Conservation (phyloP, 2,888 invertebrate species). For the Drosophila eohydei region DNA sequence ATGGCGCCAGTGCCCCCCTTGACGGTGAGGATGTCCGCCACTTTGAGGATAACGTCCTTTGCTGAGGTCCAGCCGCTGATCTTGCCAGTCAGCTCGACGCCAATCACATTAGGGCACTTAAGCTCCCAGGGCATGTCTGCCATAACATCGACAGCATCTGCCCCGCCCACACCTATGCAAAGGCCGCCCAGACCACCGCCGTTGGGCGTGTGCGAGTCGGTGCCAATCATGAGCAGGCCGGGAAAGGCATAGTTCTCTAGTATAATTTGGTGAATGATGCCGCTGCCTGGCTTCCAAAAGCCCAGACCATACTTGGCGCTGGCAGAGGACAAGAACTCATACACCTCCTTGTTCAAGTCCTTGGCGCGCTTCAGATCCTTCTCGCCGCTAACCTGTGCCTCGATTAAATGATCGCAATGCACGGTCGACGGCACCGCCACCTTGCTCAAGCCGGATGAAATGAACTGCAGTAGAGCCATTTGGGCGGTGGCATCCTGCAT, state of each 20-base stretch:
- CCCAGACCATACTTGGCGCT: constrained; percentile 99
- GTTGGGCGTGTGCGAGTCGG: constrained; percentile 99
- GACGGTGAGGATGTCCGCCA: constrained; percentile 98
- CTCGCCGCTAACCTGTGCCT: constrained; percentile 95
- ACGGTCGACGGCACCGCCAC: constrained; percentile 99
- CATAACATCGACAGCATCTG: constrained; percentile 99
- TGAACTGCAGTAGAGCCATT: constrained; percentile 99
- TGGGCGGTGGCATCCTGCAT: constrained; percentile 99
- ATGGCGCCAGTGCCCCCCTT: constrained; percentile 99
- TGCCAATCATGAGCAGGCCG: constrained; percentile 98
- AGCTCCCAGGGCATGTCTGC: constrained; percentile 99
- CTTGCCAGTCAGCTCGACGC: constrained; percentile 97
- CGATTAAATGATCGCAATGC: constrained; percentile 99
- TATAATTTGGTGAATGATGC: constrained; percentile 99
- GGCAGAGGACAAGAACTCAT: constrained; percentile 95
- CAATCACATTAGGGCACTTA: constrained; percentile 99
- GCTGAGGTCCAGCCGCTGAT: constrained; percentile 99
- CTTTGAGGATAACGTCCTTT: constrained; percentile 98
- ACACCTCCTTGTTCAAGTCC: constrained; percentile 95
- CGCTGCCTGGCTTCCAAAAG: constrained; percentile 99
- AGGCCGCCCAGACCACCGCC: constrained; percentile 99
- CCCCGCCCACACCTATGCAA: constrained; percentile 99
- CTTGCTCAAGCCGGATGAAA: constrained; percentile 96
- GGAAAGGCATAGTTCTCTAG: constrained; percentile 99
- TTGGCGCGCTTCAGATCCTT: constrained; percentile 97